Percentiles rank a stretch among this genome's conserved stretches.
These are phyloP conservation scores for Choloepus didactylus DNA, from an alignment of 2,797 vertebrate genomes.

Conservation along the genomic window DNA sequence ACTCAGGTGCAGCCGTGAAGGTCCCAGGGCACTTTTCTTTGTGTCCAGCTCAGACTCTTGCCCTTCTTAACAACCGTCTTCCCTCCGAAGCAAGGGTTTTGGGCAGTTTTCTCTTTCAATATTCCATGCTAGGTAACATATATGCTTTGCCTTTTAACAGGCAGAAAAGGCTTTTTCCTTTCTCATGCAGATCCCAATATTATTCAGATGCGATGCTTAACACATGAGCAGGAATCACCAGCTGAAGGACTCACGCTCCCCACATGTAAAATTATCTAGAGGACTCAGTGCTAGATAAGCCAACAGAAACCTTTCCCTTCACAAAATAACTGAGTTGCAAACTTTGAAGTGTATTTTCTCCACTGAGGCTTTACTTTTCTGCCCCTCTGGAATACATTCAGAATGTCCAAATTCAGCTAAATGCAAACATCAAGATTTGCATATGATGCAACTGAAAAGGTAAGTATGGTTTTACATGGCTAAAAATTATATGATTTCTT, in stretches of 20 bases:
- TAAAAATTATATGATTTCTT: background rate
- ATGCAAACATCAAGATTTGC: background rate
- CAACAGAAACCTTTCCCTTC: too few species aligned
- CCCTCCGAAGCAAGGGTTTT: background rate
- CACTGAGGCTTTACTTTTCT: too few species aligned
- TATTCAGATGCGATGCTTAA: too few species aligned
- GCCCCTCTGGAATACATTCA: background rate
- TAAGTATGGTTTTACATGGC: background rate
- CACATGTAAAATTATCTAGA: background rate
- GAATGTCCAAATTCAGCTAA: background rate
- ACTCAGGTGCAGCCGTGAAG: background rate
- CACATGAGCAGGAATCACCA: background rate
- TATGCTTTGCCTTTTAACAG: background rate
- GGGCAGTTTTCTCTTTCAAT: background rate
- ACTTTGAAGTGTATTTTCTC: background rate
- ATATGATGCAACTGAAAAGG: background rate
- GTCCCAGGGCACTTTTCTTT: background rate
- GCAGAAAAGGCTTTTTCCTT: background rate
- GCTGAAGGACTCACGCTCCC: background rate
- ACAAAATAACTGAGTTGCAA: background rate
- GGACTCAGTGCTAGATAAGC: rapidly evolving
- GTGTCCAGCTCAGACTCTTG: background rate
- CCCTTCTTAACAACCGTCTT: too few species aligned
- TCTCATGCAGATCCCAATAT: too few species aligned
- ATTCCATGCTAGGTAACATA: too few species aligned